phyloP scores from a whole-genome alignment of 2,113 vertebrate species.

The Hyaena hyaena region DNA sequence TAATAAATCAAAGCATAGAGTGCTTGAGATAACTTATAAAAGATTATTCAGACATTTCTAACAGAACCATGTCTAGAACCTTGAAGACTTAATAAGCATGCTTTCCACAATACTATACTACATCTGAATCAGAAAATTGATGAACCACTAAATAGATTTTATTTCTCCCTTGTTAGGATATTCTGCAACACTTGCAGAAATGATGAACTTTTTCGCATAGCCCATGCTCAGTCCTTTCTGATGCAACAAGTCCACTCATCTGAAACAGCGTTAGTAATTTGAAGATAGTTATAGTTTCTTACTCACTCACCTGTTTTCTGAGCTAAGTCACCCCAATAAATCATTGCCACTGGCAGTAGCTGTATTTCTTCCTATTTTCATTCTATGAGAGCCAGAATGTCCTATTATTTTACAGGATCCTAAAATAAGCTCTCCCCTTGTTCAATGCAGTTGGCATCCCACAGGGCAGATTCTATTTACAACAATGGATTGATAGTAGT shows the following conservation, averaged over 20 bases:
- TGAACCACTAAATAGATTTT: slow-evolving; percentile 19
- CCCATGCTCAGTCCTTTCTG: background rate
- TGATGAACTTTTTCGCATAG: background rate
- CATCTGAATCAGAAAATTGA: background rate
- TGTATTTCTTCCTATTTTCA: background rate
- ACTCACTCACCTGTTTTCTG: background rate
- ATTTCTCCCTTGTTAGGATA: background rate
- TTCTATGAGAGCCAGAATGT: background rate
- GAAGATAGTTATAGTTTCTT: background rate
- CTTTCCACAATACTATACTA: background rate
- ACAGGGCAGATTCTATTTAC: background rate
- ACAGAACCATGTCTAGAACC: background rate
- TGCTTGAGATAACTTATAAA: background rate
- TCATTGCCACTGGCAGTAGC: background rate
- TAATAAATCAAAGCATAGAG: background rate
- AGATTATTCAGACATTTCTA: background rate
- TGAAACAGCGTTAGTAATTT: background rate
- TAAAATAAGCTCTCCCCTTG: background rate
- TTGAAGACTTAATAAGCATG: background rate
- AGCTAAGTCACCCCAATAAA: background rate
- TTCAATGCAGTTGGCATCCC: background rate
- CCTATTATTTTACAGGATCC: background rate
- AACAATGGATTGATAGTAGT: background rate
- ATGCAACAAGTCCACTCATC: background rate
- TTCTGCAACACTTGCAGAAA: background rate